Evolutionary conservation across 2,797 vertebrate species (phyloP).

Genomic region (Argyrosomus regius): DNA sequence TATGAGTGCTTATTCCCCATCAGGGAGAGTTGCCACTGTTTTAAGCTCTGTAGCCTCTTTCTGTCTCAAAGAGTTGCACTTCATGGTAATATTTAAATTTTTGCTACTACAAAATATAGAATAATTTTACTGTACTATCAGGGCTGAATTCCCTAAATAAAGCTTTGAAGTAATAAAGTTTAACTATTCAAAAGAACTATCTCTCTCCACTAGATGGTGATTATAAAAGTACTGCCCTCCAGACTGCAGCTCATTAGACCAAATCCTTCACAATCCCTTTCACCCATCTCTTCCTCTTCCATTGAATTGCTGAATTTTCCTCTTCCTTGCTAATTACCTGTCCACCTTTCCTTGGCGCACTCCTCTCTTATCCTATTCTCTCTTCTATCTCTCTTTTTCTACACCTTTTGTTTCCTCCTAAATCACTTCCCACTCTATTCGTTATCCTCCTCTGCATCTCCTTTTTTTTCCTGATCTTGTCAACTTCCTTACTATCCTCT

Average conservation of each 20-base stretch:
- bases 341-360: slow-evolving; percentile 41
- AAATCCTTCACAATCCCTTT: slow-evolving; percentile 30
- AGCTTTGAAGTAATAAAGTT: slow-evolving; percentile 16
- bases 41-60: not conserved
- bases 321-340: slow-evolving; percentile 60
- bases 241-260: slow-evolving; percentile 59
- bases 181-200: slow-evolving; percentile 23
- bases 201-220: slow-evolving; percentile 30
- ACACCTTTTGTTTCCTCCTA: not conserved
- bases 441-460: not conserved
- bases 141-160: slow-evolving; percentile 18
- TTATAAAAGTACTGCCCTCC: slow-evolving; percentile 34
- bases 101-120: not conserved
- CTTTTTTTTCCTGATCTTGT: slow-evolving; percentile 9
- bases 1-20: not conserved
- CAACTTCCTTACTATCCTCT: not conserved
- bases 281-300: slow-evolving; percentile 6
- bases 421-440: slow-evolving; percentile 25
- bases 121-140: not conserved
- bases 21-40: not conserved
- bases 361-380: slow-evolving; percentile 21
- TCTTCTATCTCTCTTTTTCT: not conserved
- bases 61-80: not conserved
- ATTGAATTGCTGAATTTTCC: slow-evolving; percentile 37
- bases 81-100: not conserved